Evolutionary conservation across 2,113 vertebrate genomes (phyloP).

Genomic region (Petromus typicus): DNA sequence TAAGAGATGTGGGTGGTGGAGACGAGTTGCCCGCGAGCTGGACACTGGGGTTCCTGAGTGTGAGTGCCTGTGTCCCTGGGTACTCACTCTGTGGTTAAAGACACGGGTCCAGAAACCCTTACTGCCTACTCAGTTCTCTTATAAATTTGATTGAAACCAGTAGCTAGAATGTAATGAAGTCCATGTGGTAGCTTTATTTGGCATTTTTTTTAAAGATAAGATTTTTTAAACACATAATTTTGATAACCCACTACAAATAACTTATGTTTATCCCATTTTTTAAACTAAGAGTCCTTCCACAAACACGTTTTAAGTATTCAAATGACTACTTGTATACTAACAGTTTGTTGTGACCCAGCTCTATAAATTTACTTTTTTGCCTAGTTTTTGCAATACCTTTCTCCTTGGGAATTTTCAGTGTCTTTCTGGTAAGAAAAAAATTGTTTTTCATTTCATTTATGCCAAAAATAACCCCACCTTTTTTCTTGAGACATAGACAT

Average conservation of each 20-base stretch:
- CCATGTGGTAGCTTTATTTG: constrained; percentile 80
- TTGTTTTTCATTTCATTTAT: neutral
- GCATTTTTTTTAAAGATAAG: constrained; percentile 46
- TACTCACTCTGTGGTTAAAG: constrained; percentile 61
- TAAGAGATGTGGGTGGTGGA: constrained; percentile 59
- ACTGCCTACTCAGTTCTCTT: constrained; percentile 70
- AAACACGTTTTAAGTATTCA: constrained; percentile 75
- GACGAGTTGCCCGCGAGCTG: neutral
- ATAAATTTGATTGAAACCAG: constrained; percentile 85
- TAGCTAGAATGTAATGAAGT: constrained; percentile 84
- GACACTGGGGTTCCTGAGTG: constrained; percentile 34
- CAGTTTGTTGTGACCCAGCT: constrained; percentile 65
- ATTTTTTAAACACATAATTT: constrained; percentile 61
- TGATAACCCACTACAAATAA: constrained; percentile 73
- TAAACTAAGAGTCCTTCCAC: constrained; percentile 59
- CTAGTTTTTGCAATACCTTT: constrained; percentile 1
- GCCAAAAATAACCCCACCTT: constrained; percentile 43
- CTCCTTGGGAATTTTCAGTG: constrained; percentile 3
- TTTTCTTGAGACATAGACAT: neutral
- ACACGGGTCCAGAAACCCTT: constrained; percentile 35
- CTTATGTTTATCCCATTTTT: constrained; percentile 54
- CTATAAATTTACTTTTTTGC: constrained; percentile 36
- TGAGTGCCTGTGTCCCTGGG: constrained; percentile 28
- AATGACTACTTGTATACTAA: constrained; percentile 60
- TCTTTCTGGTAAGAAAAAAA: neutral